Evolutionary conservation across 2,113 vertebrate genomes (phyloP).

Genomic region (Seriola dumerili): DNA sequence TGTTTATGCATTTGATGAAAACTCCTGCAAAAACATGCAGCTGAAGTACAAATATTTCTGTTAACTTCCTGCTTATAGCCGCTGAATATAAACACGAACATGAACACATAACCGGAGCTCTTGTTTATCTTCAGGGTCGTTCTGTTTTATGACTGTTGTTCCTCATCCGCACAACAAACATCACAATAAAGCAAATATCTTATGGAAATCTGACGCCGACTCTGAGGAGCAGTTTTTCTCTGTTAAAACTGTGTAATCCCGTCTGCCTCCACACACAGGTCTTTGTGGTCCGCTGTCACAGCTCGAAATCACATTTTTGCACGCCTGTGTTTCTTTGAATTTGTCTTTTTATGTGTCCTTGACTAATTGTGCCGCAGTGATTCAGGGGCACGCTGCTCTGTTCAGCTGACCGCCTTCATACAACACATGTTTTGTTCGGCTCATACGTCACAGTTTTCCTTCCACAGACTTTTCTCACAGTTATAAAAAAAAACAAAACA

Average conservation of each 20-base stretch:
- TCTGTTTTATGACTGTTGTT: neutral
- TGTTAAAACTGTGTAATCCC: neutral
- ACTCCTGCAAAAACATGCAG: neutral
- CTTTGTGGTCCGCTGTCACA: slow-evolving; percentile 32
- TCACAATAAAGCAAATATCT: neutral
- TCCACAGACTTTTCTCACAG: slow-evolving; percentile 33
- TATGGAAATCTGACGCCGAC: neutral
- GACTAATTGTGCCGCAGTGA: slow-evolving; percentile 37
- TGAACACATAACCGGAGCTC: neutral
- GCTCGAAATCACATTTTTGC: slow-evolving; percentile 50
- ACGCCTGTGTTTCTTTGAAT: slow-evolving; percentile 15
- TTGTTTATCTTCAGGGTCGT: too few relatives aligned
- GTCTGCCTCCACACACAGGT: slow-evolving; percentile 24
- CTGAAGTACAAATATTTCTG: neutral
- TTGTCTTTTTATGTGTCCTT: slow-evolving; percentile 32
- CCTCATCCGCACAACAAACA: neutral
- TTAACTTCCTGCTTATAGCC: neutral
- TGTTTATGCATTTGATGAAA: neutral
- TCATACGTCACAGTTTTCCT: slow-evolving; percentile 44
- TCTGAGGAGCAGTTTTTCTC: neutral
- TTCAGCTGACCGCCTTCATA: slow-evolving; percentile 69
- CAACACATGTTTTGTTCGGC: slow-evolving; percentile 64
- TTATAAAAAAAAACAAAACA: neutral
- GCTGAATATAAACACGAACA: too few relatives aligned
- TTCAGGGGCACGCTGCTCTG: slow-evolving; percentile 7